Evolutionary conservation across 2,113 vertebrate species (phyloP).

Genomic region (Podarcis cretensis): DNA sequence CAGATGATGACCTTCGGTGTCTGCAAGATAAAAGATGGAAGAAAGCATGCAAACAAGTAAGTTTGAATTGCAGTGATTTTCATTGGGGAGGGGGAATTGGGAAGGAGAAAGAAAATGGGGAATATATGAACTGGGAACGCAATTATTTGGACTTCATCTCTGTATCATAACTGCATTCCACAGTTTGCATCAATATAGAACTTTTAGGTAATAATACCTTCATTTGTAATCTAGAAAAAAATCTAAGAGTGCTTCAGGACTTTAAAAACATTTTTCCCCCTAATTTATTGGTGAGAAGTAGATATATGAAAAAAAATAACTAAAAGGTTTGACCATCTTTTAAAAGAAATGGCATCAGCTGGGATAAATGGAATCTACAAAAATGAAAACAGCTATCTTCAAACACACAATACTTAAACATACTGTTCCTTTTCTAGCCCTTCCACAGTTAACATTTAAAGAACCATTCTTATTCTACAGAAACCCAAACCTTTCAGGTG

Average conservation of each 20-base stretch:
- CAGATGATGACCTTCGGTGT: slow-evolving; percentile 88
- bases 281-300: slow-evolving; percentile 5
- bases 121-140: slow-evolving; percentile 4
- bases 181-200: not conserved
- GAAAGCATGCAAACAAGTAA: slow-evolving; percentile 74
- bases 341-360: not conserved
- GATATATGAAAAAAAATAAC: not conserved
- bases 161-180: not conserved
- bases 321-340: not conserved
- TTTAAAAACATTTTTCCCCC: not conserved
- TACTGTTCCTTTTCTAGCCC: slow-evolving; percentile 46
- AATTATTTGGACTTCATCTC: slow-evolving; percentile 24
- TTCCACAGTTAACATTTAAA: slow-evolving; percentile 61
- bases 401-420: slow-evolving; percentile 34
- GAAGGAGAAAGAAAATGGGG: slow-evolving; percentile 3
- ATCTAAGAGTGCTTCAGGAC: not conserved
- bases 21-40: slow-evolving; percentile 85
- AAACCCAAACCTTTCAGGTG: slow-evolving; percentile 99
- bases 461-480: slow-evolving; percentile 95
- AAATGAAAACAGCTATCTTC: slow-evolving; percentile 29
- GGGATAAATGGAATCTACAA: not conserved
- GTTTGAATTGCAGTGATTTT: slow-evolving; percentile 19
- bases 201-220: not conserved
- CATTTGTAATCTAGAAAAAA: not conserved
- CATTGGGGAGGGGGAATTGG: not conserved